Evolutionary conservation across 2,797 vertebrate genomes (phyloP), one percentile per base, ranked within the genome.

Genomic region (Trachops cirrhosus): DNA sequence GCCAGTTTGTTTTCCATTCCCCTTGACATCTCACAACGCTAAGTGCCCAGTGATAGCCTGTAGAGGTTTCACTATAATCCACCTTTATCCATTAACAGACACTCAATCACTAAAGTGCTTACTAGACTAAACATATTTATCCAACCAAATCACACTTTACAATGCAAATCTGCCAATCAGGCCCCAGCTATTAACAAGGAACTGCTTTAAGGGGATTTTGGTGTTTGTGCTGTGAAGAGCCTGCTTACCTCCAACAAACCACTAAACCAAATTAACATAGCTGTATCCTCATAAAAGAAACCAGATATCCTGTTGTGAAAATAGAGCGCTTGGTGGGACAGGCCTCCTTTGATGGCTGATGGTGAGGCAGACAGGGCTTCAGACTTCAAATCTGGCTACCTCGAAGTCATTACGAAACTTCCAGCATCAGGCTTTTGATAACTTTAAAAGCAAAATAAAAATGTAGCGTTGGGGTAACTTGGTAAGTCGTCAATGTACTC

Each of bases 111-210:
- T 98, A 98, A 98, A 98, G 98, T 98, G 98, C 98, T 99, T 98
- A 99, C 98, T 98, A 99, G 98, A 99, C 99, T 99, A 99, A 99
- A 99, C 99, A 99, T 98, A 98, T 98, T 98, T 98, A 98, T 98
- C 98, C 98, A 99, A 99, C 98, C 98, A 98, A 98, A 99, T 98
- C 98, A 98, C 98, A 98, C 98, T 99, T 98, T 98, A 98, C 98
- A 98, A 99, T 98, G 98, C 98, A 98, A 98, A 98, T 98, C 98
- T 99, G 98, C 98, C 99, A 99, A 99, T 99, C 99, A 99, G 98
- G 94, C 98, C 95, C 83, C 96, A 44, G 98, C 98, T 99, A 98
- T 98, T 98, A 98, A 98, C 98, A 91, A 98, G 98, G 98, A 98
- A 98, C 98, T 97, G 98, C 98, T 99, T 99, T 98, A 98, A 98